Evolutionary conservation across 2,113 vertebrate genomes (phyloP), one percentile per base, ranked within the genome.

Genomic region (Datnioides undecimradiatus): DNA sequence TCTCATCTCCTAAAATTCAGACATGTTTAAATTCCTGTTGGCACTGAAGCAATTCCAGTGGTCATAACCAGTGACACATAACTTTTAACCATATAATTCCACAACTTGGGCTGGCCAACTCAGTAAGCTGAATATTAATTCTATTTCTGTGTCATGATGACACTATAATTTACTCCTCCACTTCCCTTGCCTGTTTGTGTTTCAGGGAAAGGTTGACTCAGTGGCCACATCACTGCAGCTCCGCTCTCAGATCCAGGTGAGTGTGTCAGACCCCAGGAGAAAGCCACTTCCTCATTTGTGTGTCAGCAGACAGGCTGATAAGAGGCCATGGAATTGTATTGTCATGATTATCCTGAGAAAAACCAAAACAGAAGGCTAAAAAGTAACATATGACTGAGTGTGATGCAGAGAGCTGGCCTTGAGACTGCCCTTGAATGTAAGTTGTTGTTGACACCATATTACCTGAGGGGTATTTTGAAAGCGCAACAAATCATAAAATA

Each of bases 191-290:
- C 51, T 70, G 62, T 89, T n/a, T n/a, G 82, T 71, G 82, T 83
- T 91, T 90, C 91, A 95, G 94, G 91, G 84, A 88, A 94, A 96
- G 92, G 76, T 94, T 69, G 97, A 98, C 86, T 93, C 95, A 91
- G 92, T 84, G 83, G 86, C 95, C 86, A 93, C 96, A 76, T 97
- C 97, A 71, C 91, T 96, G 88, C 96, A 97, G 94, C 95, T 99
- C 88, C 96, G 95, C 88, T 96, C 96, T 62, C 96, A 98, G 92
- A 95, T 97, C 89, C 97, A 99, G 96, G 97, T 98, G 93, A 95
- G 94, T 63, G 75, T 81, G 81, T 90, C 70, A 83, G 72, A 74
- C 57, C 79, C 70, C 68, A 2, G 8, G 77, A 78, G 76, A 51
- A 77, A 69, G 48, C 41, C 0, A 38, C 79, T 91, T 89, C 89